These are phyloP conservation scores for Danio albolineatus DNA, from an alignment of 2,797 vertebrate species.

Conservation along the genomic window DNA sequence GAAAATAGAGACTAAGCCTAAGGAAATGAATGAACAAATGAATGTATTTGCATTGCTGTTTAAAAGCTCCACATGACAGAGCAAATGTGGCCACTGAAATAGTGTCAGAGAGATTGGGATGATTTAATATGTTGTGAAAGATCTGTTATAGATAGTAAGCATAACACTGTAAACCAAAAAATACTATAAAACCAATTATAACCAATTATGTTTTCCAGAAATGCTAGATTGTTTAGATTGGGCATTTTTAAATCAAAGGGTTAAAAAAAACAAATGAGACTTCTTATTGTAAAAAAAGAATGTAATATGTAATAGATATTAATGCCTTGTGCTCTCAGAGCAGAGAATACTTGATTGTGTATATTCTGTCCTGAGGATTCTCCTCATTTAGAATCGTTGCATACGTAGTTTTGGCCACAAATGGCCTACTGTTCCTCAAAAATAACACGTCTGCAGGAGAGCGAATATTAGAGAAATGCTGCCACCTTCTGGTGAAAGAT, in stretches of 20 bases:
- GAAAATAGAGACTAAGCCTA: too few species aligned
- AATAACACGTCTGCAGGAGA: background rate
- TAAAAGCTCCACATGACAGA: background rate
- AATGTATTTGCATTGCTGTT: too few species aligned
- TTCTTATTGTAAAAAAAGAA: background rate
- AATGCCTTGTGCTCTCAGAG: background rate
- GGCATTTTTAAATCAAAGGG: background rate
- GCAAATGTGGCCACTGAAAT: background rate
- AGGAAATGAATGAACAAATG: too few species aligned
- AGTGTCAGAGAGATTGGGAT: background rate
- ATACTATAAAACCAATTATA: background rate
- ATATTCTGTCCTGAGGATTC: background rate
- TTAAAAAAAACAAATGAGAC: background rate
- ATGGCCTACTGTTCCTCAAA: background rate
- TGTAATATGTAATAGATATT: background rate
- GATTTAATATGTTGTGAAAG: background rate
- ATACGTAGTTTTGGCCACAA: background rate
- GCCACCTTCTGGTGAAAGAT: slow-evolving; percentile 29
- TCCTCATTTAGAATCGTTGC: background rate
- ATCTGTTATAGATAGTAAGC: background rate
- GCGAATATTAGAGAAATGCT: slow-evolving; percentile 29
- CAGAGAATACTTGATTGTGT: background rate
- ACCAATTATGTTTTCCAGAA: background rate
- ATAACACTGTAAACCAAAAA: background rate
- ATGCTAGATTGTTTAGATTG: background rate